Evolutionary conservation across 2,113 vertebrate genomes (phyloP), one percentile per base, ranked within the genome.

Genomic region (Chaetura pelagica): DNA sequence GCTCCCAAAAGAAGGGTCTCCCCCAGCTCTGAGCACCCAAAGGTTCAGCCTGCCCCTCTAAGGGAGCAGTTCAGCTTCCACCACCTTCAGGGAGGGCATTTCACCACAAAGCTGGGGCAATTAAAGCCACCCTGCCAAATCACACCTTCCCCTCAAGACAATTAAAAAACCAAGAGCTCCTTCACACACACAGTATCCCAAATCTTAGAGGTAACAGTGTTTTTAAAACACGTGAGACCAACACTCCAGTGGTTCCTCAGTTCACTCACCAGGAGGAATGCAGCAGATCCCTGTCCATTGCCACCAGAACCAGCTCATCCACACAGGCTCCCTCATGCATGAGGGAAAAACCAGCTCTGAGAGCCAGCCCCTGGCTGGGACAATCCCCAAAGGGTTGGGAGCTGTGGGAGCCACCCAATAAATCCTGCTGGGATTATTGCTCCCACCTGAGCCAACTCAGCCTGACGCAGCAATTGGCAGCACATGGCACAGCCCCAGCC

Each of bases 361-460:
- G 1, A 26, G 1, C 10, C 40, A 51, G 1, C 26, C 15, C 9
- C 3, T 0, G 0, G 3, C 4, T 9, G 0, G 2, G 3, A 0
- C 32, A 32, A 5, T 0, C 27, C 15, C 11, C 8, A 22, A 1
- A 0, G 2, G 0, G 2, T 1, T 0, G 0, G 0, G 0, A 0
- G 0, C 0, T 1, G 1, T 0, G 7, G 55, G 14, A 61, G 5
- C 13, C 87, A 54, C 63, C 7, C 0, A 58, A 54, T 12, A 64
- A 73, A 52, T 22, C 63, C 68, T 66, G 0, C 21, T 23, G 21
- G 55, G 18, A 12, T 69, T 14, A n/a, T 21, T 2, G 5, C 7
- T 4, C 26, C 40, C 46, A 52, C 29, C 73, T 27, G 59, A 62
- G 59, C 55, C 29, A 15, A 8, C 7, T 18, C n/a, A 3, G 26